phyloP scores from a whole-genome alignment of 2,113 vertebrate species.

The Brienomyrus longianalis region DNA sequence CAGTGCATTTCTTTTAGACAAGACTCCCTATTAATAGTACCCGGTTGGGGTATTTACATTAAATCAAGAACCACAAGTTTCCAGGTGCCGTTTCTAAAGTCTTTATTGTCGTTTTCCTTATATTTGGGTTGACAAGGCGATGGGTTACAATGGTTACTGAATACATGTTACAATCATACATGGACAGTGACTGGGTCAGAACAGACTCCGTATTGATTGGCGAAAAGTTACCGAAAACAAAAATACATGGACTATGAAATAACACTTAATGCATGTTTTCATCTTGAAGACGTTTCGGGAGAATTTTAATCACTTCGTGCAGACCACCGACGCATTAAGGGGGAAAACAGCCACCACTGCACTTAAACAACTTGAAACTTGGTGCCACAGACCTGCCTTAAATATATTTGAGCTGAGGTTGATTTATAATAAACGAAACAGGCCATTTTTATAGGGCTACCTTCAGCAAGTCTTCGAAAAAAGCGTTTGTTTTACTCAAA shows the following conservation, averaged over 20 bases:
- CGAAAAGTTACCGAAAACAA: background rate
- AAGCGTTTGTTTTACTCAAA: background rate
- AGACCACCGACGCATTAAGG: background rate
- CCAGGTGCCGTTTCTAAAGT: background rate
- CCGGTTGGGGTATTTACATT: background rate
- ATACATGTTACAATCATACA: conserved; percentile 32
- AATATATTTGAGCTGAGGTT: background rate
- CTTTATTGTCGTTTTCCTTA: conserved; percentile 25
- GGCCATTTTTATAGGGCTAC: background rate
- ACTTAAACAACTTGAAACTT: background rate
- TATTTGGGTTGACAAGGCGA: conserved; percentile 23
- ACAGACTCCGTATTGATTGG: background rate
- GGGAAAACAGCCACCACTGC: background rate
- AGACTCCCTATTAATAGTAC: background rate
- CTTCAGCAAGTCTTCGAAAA: background rate
- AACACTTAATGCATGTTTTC: conserved; percentile 30
- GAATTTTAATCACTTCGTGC: background rate
- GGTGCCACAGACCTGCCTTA: background rate
- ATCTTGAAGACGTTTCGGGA: background rate
- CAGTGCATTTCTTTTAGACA: background rate
- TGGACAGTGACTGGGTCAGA: background rate
- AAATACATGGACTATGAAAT: conserved; percentile 23
- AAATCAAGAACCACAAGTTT: background rate
- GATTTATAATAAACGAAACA: background rate
- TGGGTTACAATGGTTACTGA: conserved; percentile 27